Evolutionary conservation across 2,888 invertebrate species (phyloP).

Genomic region (Ophion ventricosus): DNA sequence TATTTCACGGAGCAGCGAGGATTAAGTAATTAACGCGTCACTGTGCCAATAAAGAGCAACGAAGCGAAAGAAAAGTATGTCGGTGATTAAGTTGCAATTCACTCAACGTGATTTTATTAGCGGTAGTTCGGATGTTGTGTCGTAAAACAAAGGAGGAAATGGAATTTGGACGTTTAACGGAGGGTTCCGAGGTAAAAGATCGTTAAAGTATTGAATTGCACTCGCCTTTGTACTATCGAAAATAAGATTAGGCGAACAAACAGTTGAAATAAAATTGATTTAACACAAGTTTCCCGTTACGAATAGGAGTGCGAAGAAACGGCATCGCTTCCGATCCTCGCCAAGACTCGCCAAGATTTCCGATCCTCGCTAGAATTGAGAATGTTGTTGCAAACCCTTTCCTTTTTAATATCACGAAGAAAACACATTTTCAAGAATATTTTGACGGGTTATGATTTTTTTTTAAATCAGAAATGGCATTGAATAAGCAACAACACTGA

Average conservation of each 20-base stretch:
- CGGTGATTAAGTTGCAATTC: not conserved
- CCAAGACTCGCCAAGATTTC: not conserved
- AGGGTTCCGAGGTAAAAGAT: constrained; percentile 26
- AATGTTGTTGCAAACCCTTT: not conserved
- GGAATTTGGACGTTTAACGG: constrained; percentile 20
- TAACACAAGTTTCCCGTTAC: constrained; percentile 43
- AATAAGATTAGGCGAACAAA: not conserved
- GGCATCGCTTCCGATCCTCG: constrained; percentile 17
- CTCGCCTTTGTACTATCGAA: constrained; percentile 9
- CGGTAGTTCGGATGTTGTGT: not conserved
- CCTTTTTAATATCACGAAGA: not conserved
- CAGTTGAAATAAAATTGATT: constrained; percentile 37
- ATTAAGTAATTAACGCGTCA: constrained; percentile 36
- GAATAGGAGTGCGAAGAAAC: not conserved
- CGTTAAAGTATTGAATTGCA: constrained; percentile 24
- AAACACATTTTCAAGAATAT: not conserved
- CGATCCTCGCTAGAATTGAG: not conserved
- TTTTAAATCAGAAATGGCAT: not conserved
- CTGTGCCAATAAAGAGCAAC: constrained; percentile 17
- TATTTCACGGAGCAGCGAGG: not conserved
- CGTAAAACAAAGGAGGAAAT: constrained; percentile 7
- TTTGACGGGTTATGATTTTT: not conserved
- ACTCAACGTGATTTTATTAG: too few relatives aligned
- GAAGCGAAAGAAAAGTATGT: constrained; percentile 1
- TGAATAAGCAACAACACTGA: not conserved